Conservation (phyloP, 1,140 invertebrate genomes). For the Lerema accius region DNA sequence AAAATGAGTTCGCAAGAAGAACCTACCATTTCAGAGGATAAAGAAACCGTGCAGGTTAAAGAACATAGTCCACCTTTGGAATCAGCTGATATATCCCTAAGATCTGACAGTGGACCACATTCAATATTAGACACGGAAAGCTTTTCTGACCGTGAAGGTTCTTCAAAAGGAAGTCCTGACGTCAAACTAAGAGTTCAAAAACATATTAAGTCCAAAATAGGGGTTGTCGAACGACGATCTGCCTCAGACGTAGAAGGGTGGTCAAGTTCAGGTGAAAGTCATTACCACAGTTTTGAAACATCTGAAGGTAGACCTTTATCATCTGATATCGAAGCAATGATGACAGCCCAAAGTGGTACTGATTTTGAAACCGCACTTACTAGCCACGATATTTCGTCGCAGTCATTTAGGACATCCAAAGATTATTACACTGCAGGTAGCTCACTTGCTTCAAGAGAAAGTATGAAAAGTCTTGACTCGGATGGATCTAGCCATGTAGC, state of each 20-base stretch:
- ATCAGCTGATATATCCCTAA: conserved; percentile 72
- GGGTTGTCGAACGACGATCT: conserved; percentile 84
- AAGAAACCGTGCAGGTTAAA: conserved; percentile 73
- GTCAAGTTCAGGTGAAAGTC: conserved; percentile 95
- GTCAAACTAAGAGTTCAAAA: conserved; percentile 80
- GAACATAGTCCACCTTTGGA: conserved; percentile 73
- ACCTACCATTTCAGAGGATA: conserved; percentile 71
- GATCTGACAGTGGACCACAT: conserved; percentile 79
- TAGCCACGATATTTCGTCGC: conserved; percentile 89
- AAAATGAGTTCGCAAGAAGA: conserved; percentile 75
- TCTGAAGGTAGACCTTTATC: conserved; percentile 92
- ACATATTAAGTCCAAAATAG: conserved; percentile 81
- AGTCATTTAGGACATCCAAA: conserved; percentile 87
- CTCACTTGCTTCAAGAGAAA: conserved; percentile 92
- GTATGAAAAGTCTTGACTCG: conserved; percentile 94
- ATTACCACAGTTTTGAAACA: conserved; percentile 94
- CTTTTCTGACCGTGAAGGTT: conserved; percentile 74
- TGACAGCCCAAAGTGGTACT: conserved; percentile 86
- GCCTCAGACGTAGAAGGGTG: conserved; percentile 88
- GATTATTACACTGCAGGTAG: conserved; percentile 93
- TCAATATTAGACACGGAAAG: conserved; percentile 81
- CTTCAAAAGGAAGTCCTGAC: conserved; percentile 77
- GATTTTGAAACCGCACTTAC: conserved; percentile 95
- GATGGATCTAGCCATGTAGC: conserved; percentile 94
- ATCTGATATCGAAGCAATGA: conserved; percentile 91